phyloP scores from a whole-genome alignment of 2,888 invertebrate genomes.

The Chirona hameri region DNA sequence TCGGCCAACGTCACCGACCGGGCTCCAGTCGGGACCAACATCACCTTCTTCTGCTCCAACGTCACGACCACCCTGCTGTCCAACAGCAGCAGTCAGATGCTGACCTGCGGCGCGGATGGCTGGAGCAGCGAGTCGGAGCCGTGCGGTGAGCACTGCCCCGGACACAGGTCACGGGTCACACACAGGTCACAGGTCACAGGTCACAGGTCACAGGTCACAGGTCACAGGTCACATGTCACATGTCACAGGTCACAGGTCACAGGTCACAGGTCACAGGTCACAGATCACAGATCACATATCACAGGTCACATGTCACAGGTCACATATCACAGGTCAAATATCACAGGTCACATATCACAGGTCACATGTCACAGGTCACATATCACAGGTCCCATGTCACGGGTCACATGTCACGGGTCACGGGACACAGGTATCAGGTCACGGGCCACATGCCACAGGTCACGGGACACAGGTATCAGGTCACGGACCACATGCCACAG shows the following conservation, averaged over 20 bases:
- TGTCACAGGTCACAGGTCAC: background rate
- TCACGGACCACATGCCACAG: too few relatives aligned
- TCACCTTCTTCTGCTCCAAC: background rate
- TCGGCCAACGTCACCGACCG: background rate
- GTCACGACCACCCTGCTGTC: background rate
- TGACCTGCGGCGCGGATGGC: background rate
- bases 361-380: too few relatives aligned
- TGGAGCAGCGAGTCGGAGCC: background rate
- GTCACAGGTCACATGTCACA: too few relatives aligned
- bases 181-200: background rate
- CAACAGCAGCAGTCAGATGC: background rate
- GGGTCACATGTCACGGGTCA: too few relatives aligned
- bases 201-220: background rate
- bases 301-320: too few relatives aligned
- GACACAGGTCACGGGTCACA: background rate
- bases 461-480: too few relatives aligned
- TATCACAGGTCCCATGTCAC: too few relatives aligned
- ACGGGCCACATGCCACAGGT: too few relatives aligned
- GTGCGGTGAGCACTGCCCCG: background rate
- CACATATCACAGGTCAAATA: too few relatives aligned
- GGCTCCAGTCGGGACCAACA: background rate
- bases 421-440: too few relatives aligned
- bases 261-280: background rate
- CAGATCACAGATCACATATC: background rate
- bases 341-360: too few relatives aligned